Evolutionary conservation across 35 echinoderm and acorn worm genomes (phyloP).

Genomic region (Nesometra sesokonis): DNA sequence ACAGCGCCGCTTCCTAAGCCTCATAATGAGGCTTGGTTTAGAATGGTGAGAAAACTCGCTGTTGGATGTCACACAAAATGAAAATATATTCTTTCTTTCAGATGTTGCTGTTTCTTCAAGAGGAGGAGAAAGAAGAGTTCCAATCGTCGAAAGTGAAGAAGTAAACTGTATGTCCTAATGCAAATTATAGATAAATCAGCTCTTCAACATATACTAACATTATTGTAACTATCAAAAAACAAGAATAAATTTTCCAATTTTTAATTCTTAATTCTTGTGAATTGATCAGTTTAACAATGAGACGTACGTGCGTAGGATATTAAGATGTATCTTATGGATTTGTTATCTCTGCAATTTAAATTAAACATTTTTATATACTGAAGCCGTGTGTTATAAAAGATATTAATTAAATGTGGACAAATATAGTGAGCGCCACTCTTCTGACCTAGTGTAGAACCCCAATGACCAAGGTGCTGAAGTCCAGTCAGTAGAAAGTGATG

Average conservation of each 20-base stretch:
- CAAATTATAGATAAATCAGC: neutral
- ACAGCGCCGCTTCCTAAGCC: neutral
- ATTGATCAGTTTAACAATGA: neutral
- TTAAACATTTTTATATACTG: neutral
- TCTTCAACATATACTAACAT: neutral
- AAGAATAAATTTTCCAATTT: neutral
- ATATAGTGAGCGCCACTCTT: too few relatives aligned
- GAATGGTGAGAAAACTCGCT: neutral
- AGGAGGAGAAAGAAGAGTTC: slow-evolving; percentile 95
- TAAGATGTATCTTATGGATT: neutral
- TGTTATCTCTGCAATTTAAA: neutral
- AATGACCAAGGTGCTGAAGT: too few relatives aligned
- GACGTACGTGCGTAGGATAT: neutral
- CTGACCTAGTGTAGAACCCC: too few relatives aligned
- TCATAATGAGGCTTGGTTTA: neutral
- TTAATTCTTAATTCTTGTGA: neutral
- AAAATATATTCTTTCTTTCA: slow-evolving; percentile 27
- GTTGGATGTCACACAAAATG: neutral
- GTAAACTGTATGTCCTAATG: too few relatives aligned
- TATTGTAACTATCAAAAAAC: neutral
- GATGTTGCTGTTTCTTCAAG: slow-evolving; percentile 99
- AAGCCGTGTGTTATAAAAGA: neutral
- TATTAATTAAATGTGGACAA: too few relatives aligned
- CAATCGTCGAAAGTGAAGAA: slow-evolving; percentile 40
- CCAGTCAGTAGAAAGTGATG: too few relatives aligned